A percentile compares a stretch with the other conserved stretches of the same genome.
Evolutionary conservation across 2,888 invertebrate genomes (phyloP).

Genomic region (Diadromus collaris): DNA sequence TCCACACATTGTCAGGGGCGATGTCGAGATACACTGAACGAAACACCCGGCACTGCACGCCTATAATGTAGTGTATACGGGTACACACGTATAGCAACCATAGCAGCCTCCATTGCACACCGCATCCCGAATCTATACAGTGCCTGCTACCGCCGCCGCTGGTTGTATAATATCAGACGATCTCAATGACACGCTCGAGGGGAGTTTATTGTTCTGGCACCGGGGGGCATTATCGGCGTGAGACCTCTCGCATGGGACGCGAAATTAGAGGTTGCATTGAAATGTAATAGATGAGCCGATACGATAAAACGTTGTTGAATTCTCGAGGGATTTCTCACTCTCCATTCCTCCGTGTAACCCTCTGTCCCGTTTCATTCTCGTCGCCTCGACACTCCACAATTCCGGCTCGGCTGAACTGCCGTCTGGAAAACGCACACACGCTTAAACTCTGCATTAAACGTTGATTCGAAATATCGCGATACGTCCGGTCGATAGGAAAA

Average conservation of each 20-base stretch:
- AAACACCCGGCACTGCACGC: conserved; percentile 59
- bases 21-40: conserved; percentile 51
- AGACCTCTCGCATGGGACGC: conserved; percentile 70
- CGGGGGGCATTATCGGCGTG: conserved; percentile 68
- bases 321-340: conserved; percentile 55
- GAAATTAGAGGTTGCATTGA: conserved; percentile 72
- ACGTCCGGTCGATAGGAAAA: conserved; percentile 31
- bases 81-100: conserved; percentile 33
- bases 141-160: conserved; percentile 42
- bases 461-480: conserved; percentile 25
- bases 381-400: conserved; percentile 19
- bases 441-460: conserved; percentile 6
- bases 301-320: conserved; percentile 65
- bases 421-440: conserved; percentile 30
- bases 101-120: conserved; percentile 49
- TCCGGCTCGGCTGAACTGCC: conserved; percentile 29
- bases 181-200: conserved; percentile 70
- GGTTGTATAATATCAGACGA: conserved; percentile 67
- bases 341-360: conserved; percentile 19
- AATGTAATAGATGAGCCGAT: conserved; percentile 69
- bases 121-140: conserved; percentile 64
- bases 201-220: conserved; percentile 67
- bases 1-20: conserved; percentile 49
- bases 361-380: conserved; percentile 30
- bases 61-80: conserved; percentile 18